Base-by-base conservation (phyloP, 2,797 vertebrate species). In the Chelmon rostratus region DNA sequence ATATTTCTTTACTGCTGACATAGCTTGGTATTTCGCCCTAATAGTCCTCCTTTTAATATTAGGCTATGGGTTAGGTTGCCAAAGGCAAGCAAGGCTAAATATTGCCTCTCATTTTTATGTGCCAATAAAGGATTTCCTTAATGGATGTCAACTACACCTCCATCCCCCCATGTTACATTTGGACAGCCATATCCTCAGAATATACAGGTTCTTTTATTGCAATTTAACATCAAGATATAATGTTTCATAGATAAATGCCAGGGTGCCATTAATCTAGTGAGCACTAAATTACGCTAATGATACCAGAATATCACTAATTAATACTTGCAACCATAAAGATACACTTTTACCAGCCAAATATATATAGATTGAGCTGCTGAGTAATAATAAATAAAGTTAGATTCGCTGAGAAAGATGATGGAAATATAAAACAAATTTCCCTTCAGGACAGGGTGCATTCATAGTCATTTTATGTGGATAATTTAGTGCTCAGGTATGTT, bases 161-260 rank as follows among this genome's bases (percentile, higher is more conserved):
- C 89, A 86, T 77, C 86, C 87, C 85, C 85, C 87, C 76, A 63
- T 42, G 74, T 92, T 88, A 87, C 93, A 94, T 91, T 91, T 86
- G 87, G 92, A 94, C 91, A 90, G 91, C 87, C 90, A 94, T 84
- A 86, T 92, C 82, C 65, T 85, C 88, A 91, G 88, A 92, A 94
- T 90, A 94, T 94, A 94, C 91, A 93, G 91, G 90, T 88, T 80
- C 86, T 92, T 95, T 96, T 95, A 96, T 95, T 93, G 92, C 94
- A 92, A 94, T 95, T 95, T 95, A 94, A 94, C 94, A 93, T 93
- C 92, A 95, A 95, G 95, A 95, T 96, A 95, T 95, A 96, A 95
- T 91, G 93, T 94, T 95, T 96, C 91, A 91, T 90, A 95, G 94
- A 96, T 96, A 96, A 95, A 95, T 95, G 94, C 93, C 95, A 94